These are phyloP conservation scores for Novumbra hubbsi DNA, from an alignment of 2,797 vertebrate species.

Conservation along the genomic window DNA sequence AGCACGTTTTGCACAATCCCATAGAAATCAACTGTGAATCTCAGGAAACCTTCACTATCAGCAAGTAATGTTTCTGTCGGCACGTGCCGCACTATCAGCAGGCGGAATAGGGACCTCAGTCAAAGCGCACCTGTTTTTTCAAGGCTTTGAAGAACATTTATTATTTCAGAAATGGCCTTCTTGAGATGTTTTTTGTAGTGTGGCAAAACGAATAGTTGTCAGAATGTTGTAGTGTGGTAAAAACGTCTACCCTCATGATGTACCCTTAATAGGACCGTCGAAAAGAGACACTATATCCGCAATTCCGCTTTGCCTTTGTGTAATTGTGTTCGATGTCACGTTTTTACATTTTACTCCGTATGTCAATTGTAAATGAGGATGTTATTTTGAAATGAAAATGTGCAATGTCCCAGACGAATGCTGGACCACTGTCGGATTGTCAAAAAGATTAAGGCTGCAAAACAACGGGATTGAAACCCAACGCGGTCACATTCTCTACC, in stretches of 20 bases:
- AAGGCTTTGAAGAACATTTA: conserved; percentile 9
- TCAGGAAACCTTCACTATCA: not conserved
- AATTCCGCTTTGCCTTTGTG: conserved; percentile 15
- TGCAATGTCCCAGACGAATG: conserved; percentile 9
- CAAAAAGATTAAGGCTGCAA: not conserved
- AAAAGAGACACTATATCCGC: not conserved
- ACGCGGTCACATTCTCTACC: not conserved
- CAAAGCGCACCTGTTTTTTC: not conserved
- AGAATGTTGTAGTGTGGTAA: not conserved
- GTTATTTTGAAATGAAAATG: conserved; percentile 35
- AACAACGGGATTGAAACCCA: not conserved
- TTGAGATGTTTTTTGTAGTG: not conserved
- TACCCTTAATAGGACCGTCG: not conserved
- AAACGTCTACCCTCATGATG: not conserved
- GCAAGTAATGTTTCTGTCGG: conserved; percentile 7
- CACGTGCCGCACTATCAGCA: conserved; percentile 13
- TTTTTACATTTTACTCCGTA: conserved; percentile 12
- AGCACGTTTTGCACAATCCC: conserved; percentile 28
- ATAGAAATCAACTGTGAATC: conserved; percentile 12
- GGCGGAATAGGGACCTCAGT: not conserved
- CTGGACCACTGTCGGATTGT: conserved; percentile 31
- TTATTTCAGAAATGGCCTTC: not conserved
- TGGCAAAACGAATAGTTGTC: conserved; percentile 4
- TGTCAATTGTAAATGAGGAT: conserved; percentile 15
- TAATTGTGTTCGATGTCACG: conserved; percentile 2